Base-by-base conservation (phyloP, 2,888 invertebrate genomes). In the Athripsodes cinereus region DNA sequence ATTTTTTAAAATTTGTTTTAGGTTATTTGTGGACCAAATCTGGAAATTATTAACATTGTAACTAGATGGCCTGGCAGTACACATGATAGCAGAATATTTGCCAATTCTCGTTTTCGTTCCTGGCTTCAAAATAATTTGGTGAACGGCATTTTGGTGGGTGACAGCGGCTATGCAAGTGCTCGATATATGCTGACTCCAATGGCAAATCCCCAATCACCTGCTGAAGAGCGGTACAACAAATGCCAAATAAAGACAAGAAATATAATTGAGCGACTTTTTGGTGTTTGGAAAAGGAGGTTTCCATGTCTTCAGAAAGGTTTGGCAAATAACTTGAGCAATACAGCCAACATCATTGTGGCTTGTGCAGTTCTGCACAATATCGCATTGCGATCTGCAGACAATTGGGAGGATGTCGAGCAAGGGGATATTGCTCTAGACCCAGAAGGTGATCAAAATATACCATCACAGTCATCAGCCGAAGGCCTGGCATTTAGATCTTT, bases 171-270 rank as follows among this genome's bases (percentile, higher is more conserved):
- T 63, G 53, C 60, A 2, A 63, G 62, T 55, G 53, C 59, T 19
- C 53, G 46, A 22, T 64, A 65, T 54, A 47, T 65, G 49, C 54
- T 63, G 35, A 65, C 64, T 31, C 65, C 64, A 34, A 22, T 65
- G 10, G 34, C 60, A 16, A 20, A 61, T 22, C 64, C 64, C 20
- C 20, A 22, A 16, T 61, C 54, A 21, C 20, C 2, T 40, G 31
- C 52, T 21, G 59, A 64, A 61, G 22, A 48, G 22, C 31, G 22
- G 19, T 64, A 64, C 47, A 64, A 64, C 51, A 40, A n/a, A 21
- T 50, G 58, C 2, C 63, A 64, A 50, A 60, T 64, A 16, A 22
- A 51, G 2, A 64, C 62, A 18, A 31, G 64, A 54, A 64, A 64
- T 53, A 57, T 58, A 20, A 57, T 64, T 3, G 64, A 64, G 55